These are phyloP conservation scores for Melinaea menophilus DNA, from an alignment of 2,888 invertebrate genomes.

Conservation along the genomic window DNA sequence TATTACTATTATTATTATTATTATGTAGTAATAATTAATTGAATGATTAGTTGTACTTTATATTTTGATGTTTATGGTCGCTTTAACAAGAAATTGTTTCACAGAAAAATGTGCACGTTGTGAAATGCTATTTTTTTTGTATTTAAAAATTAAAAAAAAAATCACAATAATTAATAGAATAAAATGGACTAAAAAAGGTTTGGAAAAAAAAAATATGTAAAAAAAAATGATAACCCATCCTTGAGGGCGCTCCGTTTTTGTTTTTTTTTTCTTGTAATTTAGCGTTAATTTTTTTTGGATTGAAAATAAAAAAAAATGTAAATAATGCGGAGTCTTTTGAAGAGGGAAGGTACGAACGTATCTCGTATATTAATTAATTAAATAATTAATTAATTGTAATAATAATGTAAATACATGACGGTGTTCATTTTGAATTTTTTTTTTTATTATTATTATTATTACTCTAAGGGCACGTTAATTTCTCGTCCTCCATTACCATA, in stretches of 20 bases:
- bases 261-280: no score
- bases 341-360: conserved; percentile 49
- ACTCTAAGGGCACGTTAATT: conserved; percentile 55
- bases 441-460: conserved; percentile 45
- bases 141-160: conserved; percentile 53
- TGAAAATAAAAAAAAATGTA: conserved; percentile 50
- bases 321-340: conserved; percentile 43
- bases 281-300: conserved; percentile 33
- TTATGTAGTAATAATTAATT: conserved; percentile 51
- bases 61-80: conserved; percentile 29
- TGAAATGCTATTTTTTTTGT: conserved; percentile 40
- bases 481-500: conserved; percentile 23
- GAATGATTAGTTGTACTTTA: conserved; percentile 43
- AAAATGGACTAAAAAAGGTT: conserved; percentile 3
- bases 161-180: conserved; percentile 47
- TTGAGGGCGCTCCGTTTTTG: conserved; percentile 35
- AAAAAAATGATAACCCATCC: conserved; percentile 43
- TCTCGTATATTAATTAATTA: conserved; percentile 54
- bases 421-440: conserved; percentile 72
- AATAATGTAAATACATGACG: conserved; percentile 65
- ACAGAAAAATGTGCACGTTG: conserved; percentile 15
- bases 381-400: conserved; percentile 36
- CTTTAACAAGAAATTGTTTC: conserved; percentile 10
- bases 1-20: conserved; percentile 35
- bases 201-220: conserved; percentile 29